phyloP scores from a whole-genome alignment of 2,888 invertebrate genomes.

The Diogma glabrata region DNA sequence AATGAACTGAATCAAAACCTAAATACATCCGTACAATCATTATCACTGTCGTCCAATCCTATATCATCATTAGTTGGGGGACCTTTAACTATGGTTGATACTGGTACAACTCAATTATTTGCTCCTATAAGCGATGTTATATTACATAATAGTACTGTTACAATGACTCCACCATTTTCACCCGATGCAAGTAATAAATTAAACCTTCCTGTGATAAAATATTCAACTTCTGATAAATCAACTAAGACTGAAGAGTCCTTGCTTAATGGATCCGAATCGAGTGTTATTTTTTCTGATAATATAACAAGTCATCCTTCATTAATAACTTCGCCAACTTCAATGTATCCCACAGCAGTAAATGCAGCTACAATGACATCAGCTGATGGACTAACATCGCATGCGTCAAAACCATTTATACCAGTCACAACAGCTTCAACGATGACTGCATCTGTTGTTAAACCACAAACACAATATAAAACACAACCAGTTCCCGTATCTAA shows the following conservation, averaged over 20 bases:
- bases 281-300: conserved; percentile 22
- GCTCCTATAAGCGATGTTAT: conserved; percentile 24
- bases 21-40: conserved; percentile 4
- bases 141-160: conserved; percentile 37
- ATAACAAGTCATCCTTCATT: conserved; percentile 13
- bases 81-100: conserved; percentile 18
- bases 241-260: conserved; percentile 48
- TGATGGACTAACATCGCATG: conserved; percentile 16
- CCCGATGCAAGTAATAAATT: conserved; percentile 38
- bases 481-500: background rate
- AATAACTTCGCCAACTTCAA: conserved; percentile 12
- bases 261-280: conserved; percentile 31
- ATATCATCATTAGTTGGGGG: conserved; percentile 2
- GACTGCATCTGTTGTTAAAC: conserved; percentile 5
- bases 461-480: conserved; percentile 8
- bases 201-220: conserved; percentile 38
- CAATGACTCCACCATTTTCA: conserved; percentile 46
- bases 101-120: conserved; percentile 17
- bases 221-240: conserved; percentile 52
- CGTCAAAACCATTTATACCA: conserved; percentile 3
- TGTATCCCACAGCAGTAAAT: conserved; percentile 38
- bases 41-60: conserved; percentile 3
- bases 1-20: conserved; percentile 23
- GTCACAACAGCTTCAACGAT: conserved; percentile 6
- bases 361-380: conserved; percentile 44